phyloP scores from a whole-genome alignment of 1,140 invertebrate species.

The Amyelois transitella region DNA sequence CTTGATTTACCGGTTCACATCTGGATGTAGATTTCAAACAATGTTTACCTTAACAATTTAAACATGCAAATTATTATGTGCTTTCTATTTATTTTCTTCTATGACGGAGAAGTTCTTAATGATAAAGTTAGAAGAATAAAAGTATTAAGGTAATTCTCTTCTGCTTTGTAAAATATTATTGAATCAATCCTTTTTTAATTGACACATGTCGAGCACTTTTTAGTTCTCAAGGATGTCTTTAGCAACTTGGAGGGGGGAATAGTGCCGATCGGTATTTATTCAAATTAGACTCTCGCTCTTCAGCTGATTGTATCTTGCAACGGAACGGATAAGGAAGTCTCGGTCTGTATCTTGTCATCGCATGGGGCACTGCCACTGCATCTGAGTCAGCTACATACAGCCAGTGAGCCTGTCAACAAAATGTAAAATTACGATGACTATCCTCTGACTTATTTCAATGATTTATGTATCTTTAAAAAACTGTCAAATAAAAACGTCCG shows the following conservation, averaged over 20 bases:
- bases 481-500: no score
- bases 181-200: not conserved
- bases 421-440: not conserved
- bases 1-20: slow-evolving; percentile 20
- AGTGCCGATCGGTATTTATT: slow-evolving; percentile 51
- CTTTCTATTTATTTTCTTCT: no score
- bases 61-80: slow-evolving; percentile 8
- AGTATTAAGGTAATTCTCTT: no score
- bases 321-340: slow-evolving; percentile 64
- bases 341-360: slow-evolving; percentile 53
- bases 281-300: slow-evolving; percentile 55
- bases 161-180: not conserved
- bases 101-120: no score
- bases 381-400: not conserved
- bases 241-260: slow-evolving; percentile 30
- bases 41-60: not conserved
- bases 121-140: no score
- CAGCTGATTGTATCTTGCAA: slow-evolving; percentile 52
- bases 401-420: not conserved
- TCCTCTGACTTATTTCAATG: no score
- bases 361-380: slow-evolving; percentile 28
- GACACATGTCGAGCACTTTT: no score
- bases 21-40: slow-evolving; percentile 8
- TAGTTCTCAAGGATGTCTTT: slow-evolving; percentile 39
- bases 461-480: no score